Evolutionary conservation across 2,797 vertebrate genomes (phyloP).

Genomic region (Micrastur ruficollis): DNA sequence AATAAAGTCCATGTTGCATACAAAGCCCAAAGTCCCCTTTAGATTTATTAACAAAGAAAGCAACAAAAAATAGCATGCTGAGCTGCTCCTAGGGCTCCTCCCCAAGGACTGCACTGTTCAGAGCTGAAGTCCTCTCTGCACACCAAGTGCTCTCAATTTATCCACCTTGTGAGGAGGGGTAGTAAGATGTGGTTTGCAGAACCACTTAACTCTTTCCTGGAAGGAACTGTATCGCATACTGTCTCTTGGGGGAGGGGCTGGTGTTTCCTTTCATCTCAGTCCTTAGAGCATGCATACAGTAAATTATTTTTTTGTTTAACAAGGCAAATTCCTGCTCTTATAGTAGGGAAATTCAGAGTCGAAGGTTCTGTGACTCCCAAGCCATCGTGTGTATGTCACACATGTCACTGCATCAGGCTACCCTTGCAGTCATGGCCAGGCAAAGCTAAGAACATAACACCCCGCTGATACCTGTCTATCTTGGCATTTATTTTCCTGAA

Average conservation of each 20-base stretch:
- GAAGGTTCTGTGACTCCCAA: not conserved
- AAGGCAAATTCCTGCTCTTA: not conserved
- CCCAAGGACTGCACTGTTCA: not conserved
- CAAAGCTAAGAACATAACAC: not conserved
- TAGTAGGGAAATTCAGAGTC: not conserved
- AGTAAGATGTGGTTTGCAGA: not conserved
- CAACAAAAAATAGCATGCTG: not conserved
- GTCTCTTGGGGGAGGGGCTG: not conserved
- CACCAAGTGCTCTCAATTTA: not conserved
- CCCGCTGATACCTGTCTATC: not conserved
- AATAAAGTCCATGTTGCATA: not conserved
- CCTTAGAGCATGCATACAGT: not conserved
- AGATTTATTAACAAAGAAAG: slow-evolving; percentile 38
- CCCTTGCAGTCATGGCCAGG: not conserved
- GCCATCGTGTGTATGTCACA: not conserved
- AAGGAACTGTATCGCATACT: not conserved
- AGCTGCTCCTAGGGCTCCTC: not conserved
- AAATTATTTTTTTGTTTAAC: not conserved
- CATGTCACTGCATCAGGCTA: fast-evolving
- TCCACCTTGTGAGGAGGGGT: not conserved
- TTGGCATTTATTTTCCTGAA: not conserved
- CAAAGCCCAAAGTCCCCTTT: not conserved
- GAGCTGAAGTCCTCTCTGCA: not conserved
- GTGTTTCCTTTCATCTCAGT: not conserved
- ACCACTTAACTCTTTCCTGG: not conserved